Base-by-base conservation (phyloP, 2,113 vertebrate genomes). In the Daphoenositta chrysoptera region DNA sequence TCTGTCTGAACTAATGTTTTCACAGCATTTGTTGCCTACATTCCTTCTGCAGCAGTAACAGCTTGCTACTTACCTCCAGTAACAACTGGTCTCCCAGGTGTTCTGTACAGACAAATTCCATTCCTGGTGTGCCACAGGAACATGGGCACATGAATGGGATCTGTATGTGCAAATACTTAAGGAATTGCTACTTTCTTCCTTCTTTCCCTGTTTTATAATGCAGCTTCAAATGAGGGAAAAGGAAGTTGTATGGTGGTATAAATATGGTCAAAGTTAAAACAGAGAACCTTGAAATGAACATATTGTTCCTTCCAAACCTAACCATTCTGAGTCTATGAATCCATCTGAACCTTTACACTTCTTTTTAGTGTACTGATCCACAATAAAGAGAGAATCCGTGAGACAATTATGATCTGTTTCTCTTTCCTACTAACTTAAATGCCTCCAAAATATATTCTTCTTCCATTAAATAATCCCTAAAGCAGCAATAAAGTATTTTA, bases 51-150 rank as follows among this genome's bases (percentile, higher is more conserved):
- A 92, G 83, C 71, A 81, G 31, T 40, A 82, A 89, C 88, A 88
- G 56, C 54, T 80, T 81, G 54, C 39, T 89, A 37, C 44, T 66
- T 71, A 89, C 61, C 54, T 84, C 18, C 80, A 89, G 48, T 16
- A 91, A 75, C 68, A 84, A 44, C 83, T 86, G 35, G 20, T 87
- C 64, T 87, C 31, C 17, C 50, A 84, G 56, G 65, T 84, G 26
- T 10, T 71, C 73, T 93, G 56, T 37, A 95, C 72, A 89, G 65
- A 82, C 44, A 87, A 83, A 95, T 87, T 93, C 87, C 61, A 78
- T 61, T 91, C 53, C 69, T 69, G 50, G 17, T 82, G 33, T 82
- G 69, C 72, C 72, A 89, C 22, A 75, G 30, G 4, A 86, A 89
- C 27, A 78, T 1, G 27, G 69, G 83, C 80, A 73, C 22, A 51